A percentile compares a stretch with the other conserved stretches of the same genome.
These are phyloP conservation scores for Schizopygopsis pylzovi DNA, from an alignment of 2,797 vertebrate species.

Conservation along the genomic window DNA sequence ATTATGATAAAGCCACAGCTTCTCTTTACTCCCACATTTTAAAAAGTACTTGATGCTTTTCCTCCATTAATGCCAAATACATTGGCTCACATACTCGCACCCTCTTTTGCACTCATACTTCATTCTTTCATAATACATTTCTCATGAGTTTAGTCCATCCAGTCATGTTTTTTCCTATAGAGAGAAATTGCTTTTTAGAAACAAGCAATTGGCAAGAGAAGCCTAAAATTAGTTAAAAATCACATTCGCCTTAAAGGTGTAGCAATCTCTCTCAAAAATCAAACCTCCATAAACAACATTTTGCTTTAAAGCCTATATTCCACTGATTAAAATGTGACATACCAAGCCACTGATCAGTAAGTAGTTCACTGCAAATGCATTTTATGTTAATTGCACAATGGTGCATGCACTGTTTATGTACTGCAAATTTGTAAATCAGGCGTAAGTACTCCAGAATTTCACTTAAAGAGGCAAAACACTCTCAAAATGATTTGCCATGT, in stretches of 20 bases:
- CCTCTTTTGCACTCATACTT: background rate
- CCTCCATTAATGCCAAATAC: slow-evolving; percentile 5
- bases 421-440: background rate
- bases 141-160: background rate
- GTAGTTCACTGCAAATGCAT: background rate
- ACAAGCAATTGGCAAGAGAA: background rate
- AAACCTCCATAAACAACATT: background rate
- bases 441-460: background rate
- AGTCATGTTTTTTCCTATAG: background rate
- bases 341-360: background rate
- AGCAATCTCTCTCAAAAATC: background rate
- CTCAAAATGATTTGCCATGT: background rate
- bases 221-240: too few species aligned
- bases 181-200: background rate
- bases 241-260: background rate
- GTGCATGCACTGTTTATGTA: background rate
- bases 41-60: background rate
- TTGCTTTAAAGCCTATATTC: background rate
- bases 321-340: background rate
- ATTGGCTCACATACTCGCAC: background rate
- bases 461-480: background rate
- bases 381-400: background rate
- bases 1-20: background rate
- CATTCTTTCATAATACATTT: background rate
- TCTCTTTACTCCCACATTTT: slow-evolving; percentile 2